Conservation (phyloP, 2,797 vertebrate species). For the Lacerta agilis region DNA sequence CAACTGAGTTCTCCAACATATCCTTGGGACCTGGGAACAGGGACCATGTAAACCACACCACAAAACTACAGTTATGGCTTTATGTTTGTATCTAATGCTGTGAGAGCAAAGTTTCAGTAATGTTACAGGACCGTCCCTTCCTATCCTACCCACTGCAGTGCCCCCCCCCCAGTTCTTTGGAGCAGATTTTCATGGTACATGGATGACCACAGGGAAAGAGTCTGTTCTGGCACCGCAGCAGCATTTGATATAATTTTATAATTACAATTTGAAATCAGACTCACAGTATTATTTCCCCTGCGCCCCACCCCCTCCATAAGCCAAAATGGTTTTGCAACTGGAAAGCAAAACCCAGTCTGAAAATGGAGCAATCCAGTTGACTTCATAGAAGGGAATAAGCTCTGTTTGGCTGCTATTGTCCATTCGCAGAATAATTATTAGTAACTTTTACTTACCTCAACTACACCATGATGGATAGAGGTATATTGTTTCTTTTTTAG, state of each 20-base stretch:
- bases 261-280: not conserved
- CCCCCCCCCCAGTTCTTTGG: no score
- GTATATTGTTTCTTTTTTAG: constrained; percentile 99
- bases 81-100: no score
- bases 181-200: not conserved
- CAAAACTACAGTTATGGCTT: not conserved
- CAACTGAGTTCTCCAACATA: no score
- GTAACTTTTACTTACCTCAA: constrained; percentile 85
- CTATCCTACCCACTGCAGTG: no score
- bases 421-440: not conserved
- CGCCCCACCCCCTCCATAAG: no score
- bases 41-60: not conserved
- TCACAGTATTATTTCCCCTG: not conserved
- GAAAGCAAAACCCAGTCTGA: constrained; percentile 2
- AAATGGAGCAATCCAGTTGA: not conserved
- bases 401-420: not conserved
- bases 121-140: no score
- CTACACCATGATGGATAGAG: constrained; percentile 97
- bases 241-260: no score
- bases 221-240: not conserved
- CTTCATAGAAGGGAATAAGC: not conserved
- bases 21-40: not conserved
- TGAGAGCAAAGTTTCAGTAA: no score
- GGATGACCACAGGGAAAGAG: not conserved
- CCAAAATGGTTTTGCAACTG: not conserved